Base-by-base conservation (phyloP, 2,113 vertebrate genomes). In the Petaurus breviceps region DNA sequence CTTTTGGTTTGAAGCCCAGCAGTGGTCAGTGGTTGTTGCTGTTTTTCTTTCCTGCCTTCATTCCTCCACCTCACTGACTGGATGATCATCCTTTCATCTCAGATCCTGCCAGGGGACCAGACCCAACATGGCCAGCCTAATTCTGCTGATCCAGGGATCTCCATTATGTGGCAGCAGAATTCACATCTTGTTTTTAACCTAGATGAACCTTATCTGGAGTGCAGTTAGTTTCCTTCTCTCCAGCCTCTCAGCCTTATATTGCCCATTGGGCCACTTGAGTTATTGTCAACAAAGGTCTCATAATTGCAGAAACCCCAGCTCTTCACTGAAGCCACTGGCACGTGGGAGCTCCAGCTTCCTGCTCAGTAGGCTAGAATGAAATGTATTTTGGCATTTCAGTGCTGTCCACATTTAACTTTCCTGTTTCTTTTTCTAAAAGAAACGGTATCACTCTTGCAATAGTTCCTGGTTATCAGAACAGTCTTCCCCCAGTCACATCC, bases 1-100 rank as follows among this genome's bases (percentile, higher is more conserved):
- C 98, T 98, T 98, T 98, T 95, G 94, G 96, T 98, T 97, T 98
- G 98, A 97, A 98, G 97, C 98, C 98, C 98, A 98, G 92, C 97
- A 94, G 97, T 90, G 4, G 16, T 98, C 98, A 98, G 98, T 98
- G 98, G 97, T 98, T 98, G 98, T 97, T 92, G 96, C 93, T 96
- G 93, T 97, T 77, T 94, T 91, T 94, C 93, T 97, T 98, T 8
- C 91, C 97, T 98, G 98, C 98, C 97, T 96, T 1, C 97, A 98
- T 97, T 97, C 97, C 92, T 16, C 96, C 98, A 53, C 92, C 96
- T 10, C 3, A 95, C 94, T 97, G 98, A 97, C 10, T 0, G 51
- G 97, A 98, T 98, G 97, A 95, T 95, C 96, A 96, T 95, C 94
- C 96, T 96, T 94, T 94, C 90, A 46, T 16, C 94, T 61, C 94